A percentile compares a stretch with the other conserved stretches of the same genome.
Conservation (phyloP, 2,113 vertebrate genomes). For the Pygoscelis antarcticus region DNA sequence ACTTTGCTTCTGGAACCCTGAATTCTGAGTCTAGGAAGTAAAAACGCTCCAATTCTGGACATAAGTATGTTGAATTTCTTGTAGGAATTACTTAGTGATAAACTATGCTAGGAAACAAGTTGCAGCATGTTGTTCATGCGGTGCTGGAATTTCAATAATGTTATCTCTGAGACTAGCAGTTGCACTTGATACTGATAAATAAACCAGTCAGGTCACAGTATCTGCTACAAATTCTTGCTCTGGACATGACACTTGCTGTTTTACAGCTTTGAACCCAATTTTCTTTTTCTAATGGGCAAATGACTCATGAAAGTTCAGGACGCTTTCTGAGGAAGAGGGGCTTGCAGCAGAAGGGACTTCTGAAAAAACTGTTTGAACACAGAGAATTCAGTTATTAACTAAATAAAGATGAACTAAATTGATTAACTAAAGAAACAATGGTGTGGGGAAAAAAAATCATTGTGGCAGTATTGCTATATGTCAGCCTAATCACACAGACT, state of each 20-base stretch:
- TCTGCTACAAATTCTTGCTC: background rate
- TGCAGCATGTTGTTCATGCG: background rate
- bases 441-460: rapidly evolving
- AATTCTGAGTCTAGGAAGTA: background rate
- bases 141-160: slow-evolving; percentile 45
- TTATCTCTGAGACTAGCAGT: background rate
- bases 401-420: too few species aligned
- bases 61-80: background rate
- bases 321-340: background rate
- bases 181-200: slow-evolving; percentile 35
- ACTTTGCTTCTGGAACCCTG: background rate
- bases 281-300: background rate
- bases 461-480: background rate
- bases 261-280: background rate
- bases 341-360: background rate
- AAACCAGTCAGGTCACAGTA: background rate
- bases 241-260: background rate
- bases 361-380: background rate
- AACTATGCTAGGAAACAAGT: background rate
- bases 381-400: background rate
- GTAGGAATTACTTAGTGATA: background rate
- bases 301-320: background rate
- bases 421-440: background rate
- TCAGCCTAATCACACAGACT: background rate
- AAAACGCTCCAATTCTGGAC: background rate